These are phyloP conservation scores for Pogona vitticeps DNA, from an alignment of 2,113 vertebrate genomes.

Conservation along the genomic window DNA sequence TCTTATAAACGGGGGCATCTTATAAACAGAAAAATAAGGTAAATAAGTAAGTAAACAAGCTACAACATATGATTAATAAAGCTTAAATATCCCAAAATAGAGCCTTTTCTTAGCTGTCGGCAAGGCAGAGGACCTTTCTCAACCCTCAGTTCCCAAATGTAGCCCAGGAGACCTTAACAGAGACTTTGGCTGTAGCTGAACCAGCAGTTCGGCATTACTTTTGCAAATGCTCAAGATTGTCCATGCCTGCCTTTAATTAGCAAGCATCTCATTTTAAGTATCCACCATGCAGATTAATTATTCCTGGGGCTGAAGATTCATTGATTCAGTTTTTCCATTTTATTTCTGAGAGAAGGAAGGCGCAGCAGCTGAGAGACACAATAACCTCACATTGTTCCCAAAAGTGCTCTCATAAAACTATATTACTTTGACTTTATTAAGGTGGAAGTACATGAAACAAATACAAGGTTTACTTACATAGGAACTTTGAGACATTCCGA, in stretches of 20 bases:
- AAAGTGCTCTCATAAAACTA: neutral
- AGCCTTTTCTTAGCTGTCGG: neutral
- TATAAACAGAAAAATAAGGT: no score
- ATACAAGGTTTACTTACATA: neutral
- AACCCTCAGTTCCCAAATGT: neutral
- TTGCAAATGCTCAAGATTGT: neutral
- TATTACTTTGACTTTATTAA: constrained; percentile 8
- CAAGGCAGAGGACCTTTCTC: no score
- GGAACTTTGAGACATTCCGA: neutral
- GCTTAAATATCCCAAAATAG: no score
- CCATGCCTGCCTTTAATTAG: neutral
- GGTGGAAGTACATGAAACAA: neutral
- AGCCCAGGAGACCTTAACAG: no score
- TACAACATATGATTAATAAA: no score
- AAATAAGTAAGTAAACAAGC: no score
- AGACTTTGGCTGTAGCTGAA: neutral
- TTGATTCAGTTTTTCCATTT: neutral
- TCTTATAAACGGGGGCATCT: no score
- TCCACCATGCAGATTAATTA: neutral
- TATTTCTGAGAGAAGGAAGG: neutral
- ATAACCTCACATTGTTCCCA: constrained; percentile 5
- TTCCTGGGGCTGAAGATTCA: neutral
- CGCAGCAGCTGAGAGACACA: neutral
- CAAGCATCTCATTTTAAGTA: neutral
- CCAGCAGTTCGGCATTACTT: neutral